Percentiles rank a stretch among this genome's conserved stretches.
phyloP scores from a whole-genome alignment of 2,888 invertebrate species.

The Drosophila pseudotalamancana region DNA sequence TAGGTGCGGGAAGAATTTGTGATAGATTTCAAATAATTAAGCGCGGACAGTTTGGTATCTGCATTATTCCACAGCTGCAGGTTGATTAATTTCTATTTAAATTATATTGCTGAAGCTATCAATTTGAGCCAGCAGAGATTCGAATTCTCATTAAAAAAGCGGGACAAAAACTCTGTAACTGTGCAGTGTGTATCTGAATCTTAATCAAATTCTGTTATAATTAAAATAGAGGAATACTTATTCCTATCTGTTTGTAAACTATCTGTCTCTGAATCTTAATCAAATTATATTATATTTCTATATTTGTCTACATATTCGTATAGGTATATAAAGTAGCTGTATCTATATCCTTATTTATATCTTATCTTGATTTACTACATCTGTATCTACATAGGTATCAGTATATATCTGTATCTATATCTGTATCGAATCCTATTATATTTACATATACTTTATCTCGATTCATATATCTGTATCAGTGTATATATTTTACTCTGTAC shows the following conservation, averaged over 20 bases:
- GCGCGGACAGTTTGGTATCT: constrained; percentile 12
- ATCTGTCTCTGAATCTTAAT: background rate
- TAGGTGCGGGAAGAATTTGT: constrained; percentile 1
- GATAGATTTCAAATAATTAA: constrained; percentile 41
- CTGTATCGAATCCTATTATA: background rate
- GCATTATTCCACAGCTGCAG: constrained; percentile 13
- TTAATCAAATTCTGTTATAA: background rate
- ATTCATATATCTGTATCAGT: background rate
- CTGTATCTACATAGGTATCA: background rate
- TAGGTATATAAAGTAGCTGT: too few species aligned
- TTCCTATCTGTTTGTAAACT: background rate
- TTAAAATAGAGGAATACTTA: too few species aligned
- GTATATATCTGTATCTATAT: background rate
- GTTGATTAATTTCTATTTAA: constrained; percentile 18
- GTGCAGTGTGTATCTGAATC: background rate
- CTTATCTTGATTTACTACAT: background rate
- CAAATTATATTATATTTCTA: background rate
- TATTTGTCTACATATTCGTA: too few species aligned
- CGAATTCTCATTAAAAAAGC: constrained; percentile 4
- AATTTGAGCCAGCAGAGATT: background rate
- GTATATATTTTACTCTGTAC: too few species aligned
- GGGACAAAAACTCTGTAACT: background rate
- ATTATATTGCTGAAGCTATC: background rate
- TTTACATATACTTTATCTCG: background rate
- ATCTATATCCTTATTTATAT: background rate